Evolutionary conservation across 2,888 invertebrate genomes (phyloP), one percentile per base, ranked within the genome.

Genomic region (Allolobophora icterica): DNA sequence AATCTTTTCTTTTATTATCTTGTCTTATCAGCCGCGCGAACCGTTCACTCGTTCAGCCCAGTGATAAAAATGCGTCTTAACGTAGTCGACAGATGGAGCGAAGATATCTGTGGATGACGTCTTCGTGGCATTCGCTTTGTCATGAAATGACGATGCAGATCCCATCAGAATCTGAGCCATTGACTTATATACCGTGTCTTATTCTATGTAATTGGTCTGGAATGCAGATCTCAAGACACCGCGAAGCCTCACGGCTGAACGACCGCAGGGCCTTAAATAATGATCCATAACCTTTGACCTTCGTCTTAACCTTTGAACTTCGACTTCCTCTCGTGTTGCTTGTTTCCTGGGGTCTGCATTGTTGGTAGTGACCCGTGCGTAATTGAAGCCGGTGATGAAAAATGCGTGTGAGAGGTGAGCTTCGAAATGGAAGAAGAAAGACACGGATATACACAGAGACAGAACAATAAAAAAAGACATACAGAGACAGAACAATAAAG

Each of bases 261-360:
- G 71, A 71, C 71, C 71, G n/a, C 71, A 71, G 71, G 71, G 71
- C 71, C 71, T 71, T 71, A n/a, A 71, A 71, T 71, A 71, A 71
- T n/a, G 71, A 71, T 71, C 71, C n/a, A n/a, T 71, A n/a, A 71
- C n/a, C 71, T 71, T 24, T 52, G 52, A 24, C 52, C 71, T 71
- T 71, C 8, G 30, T 17, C 71, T 71, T n/a, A 71, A 71, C 71
- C 71, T 71, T 71, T 71, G 71, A 71, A 5, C 71, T 71, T 71
- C n/a, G 71, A 71, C 71, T 71, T 71, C 71, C 71, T 71, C 8
- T 30, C 71, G 8, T n/a, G 71, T 6, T n/a, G 52, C 17, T 71
- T 17, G 30, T 71, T 71, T 71, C 71, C n/a, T 71, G 30, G n/a
- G 71, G 30, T 71, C n/a, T n/a, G 6, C 11, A 0, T n/a, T 71